Base-by-base conservation (phyloP, 2,797 vertebrate genomes). In the Emys orbicularis region DNA sequence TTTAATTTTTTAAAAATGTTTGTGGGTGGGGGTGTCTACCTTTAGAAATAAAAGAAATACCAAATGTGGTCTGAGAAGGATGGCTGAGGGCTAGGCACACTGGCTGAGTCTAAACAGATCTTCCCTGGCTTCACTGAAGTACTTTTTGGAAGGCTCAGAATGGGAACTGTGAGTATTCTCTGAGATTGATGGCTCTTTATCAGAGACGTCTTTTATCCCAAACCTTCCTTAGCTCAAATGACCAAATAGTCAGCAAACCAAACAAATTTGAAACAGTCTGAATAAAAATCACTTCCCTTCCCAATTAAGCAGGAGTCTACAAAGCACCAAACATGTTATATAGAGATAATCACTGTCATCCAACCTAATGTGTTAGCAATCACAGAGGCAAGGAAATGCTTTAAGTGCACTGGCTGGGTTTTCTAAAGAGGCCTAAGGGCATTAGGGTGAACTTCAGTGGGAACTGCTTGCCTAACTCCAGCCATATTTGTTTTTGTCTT, bases 111-210 rank as follows among this genome's bases (percentile, higher is more conserved):
- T 11, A 68, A 68, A 37, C 34, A 65, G 61, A 18, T n/a, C 34
- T n/a, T n/a, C 34, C 59, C 31, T 7, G 31, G 13, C 29, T 61
- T 61, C 59, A 16, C 59, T 4, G 6, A 61, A 34, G 59, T 6
- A 34, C 29, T 72, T 25, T 37, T 41, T 76, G 74, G 74, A 76
- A 47, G 44, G 13, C 12, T 47, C 19, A 68, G 44, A 34, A 76
- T 47, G 41, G 12, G 44, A 47, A 8, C 25, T 29, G 74, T 29
- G 25, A 47, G 53, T 50, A 79, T 94, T 94, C 83, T 89, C 52
- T 92, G 91, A 95, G 88, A 91, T 88, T 90, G 74, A 74, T 82
- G 89, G 82, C 50, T 90, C 92, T 88, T 37, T 72, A 95, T 65
- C 59, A 90, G 81, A 95, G 92, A 83, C 31, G 29, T 34, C 2